phyloP scores from a whole-genome alignment of 2,888 invertebrate genomes.

The Electrophaes corylata region DNA sequence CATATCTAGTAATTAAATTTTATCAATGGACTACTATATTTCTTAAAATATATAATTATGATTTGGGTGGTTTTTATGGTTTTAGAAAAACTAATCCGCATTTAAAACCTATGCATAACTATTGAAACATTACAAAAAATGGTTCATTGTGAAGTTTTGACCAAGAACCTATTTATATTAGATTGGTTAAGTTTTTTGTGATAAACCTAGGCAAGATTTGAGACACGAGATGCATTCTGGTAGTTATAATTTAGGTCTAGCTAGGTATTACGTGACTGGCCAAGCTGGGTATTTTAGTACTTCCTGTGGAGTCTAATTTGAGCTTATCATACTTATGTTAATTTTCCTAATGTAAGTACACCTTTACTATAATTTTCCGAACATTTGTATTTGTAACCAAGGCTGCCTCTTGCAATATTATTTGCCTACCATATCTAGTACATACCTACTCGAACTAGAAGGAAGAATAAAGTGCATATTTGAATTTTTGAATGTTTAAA shows the following conservation, averaged over 20 bases:
- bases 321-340: constrained; percentile 32
- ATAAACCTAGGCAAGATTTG: constrained; percentile 8
- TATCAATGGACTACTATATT: no score
- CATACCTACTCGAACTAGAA: not conserved
- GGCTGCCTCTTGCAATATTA: constrained; percentile 1
- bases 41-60: no score
- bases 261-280: constrained; percentile 29
- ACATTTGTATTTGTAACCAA: constrained; percentile 23
- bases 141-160: no score
- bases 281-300: constrained; percentile 29
- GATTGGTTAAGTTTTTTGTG: constrained; percentile 5
- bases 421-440: not conserved
- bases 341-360: constrained; percentile 34
- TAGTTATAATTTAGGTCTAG: constrained; percentile 27
- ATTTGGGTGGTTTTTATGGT: no score
- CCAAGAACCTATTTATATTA: not conserved
- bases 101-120: no score
- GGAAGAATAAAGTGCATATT: no score
- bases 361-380: constrained; percentile 16
- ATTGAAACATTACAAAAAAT: no score
- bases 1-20: no score
- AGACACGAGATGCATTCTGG: constrained; percentile 28
- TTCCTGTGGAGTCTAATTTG: constrained; percentile 35
- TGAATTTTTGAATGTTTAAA: no score
- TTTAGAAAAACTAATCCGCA: no score